Percentiles rank a stretch among this genome's conserved stretches.
These are phyloP conservation scores for Chironomus tentans DNA, from an alignment of 2,888 invertebrate species.

Conservation along the genomic window DNA sequence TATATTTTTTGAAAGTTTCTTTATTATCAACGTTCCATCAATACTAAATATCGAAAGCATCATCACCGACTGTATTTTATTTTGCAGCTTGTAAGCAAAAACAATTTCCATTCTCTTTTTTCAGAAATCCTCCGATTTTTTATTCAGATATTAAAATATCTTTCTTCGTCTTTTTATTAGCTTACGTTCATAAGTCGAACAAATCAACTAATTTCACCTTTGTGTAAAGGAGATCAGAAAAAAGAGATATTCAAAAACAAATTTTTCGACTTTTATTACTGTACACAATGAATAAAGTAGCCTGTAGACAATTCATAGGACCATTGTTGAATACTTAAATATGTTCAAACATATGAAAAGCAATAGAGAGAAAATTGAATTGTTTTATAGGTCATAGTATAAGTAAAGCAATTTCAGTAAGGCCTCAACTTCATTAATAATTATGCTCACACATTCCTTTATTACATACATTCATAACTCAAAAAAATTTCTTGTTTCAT, in stretches of 20 bases:
- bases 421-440: conserved; percentile 1
- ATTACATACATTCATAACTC: not conserved
- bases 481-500: not conserved
- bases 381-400: not conserved
- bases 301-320: not conserved
- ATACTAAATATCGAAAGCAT: not conserved
- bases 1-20: not conserved
- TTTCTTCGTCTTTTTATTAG: not conserved
- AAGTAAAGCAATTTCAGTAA: not conserved
- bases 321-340: conserved; percentile 1
- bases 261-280: not conserved
- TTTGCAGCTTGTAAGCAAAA: not conserved
- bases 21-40: not conserved
- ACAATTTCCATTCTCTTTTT: not conserved
- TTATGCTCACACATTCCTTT: conserved; percentile 17
- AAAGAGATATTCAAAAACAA: not conserved
- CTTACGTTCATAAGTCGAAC: not conserved
- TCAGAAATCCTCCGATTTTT: not conserved
- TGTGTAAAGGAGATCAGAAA: not conserved
- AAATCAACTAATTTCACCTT: not conserved
- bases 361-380: not conserved
- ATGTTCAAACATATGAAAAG: not conserved
- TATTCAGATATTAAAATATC: not conserved
- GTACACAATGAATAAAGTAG: not conserved
- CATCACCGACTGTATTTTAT: not conserved